Evolutionary conservation across 2,888 invertebrate species (phyloP), one percentile per base, ranked within the genome.

Genomic region (Galerucella pusilla): DNA sequence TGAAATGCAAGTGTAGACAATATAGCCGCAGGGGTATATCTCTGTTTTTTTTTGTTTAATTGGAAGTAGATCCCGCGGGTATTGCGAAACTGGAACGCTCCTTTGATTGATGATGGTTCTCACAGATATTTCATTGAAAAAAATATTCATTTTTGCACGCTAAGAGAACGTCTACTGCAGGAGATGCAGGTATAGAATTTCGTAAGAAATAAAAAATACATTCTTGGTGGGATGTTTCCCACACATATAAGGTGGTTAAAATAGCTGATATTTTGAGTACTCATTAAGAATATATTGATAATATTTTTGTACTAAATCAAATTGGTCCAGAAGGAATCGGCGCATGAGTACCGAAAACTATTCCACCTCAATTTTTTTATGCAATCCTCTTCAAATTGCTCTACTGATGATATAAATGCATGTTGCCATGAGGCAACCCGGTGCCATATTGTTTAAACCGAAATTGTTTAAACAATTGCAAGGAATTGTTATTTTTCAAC

Each of bases 51-150:
- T 57, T 57, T 16, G 20, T 28, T 35, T 60, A 28, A 60, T 20
- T 60, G 20, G 25, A 61, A 35, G 20, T 20, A 71, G 61, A 49
- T 65, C 71, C 57, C 64, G 52, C 52, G 64, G 65, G 64, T 65
- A 71, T 65, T 71, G 65, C 65, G 64, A 65, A 71, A 71, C 57
- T 71, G 57, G 71, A 57, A 25, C 71, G 65, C 45, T 65, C 71
- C 65, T 42, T 71, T 71, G 71, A 71, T 71, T 71, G 57, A 71
- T 65, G 71, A 71, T 25, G 42, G 42, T 71, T 71, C 71, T 42
- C 71, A 71, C 64, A 71, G 65, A 71, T 71, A 71, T 71, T 71
- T 64, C 71, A 65, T 71, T 20, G 20, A 46, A 63, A 71, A 71
- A 61, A 57, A 5, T 16, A 57, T 16, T 57, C 16, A 20, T 57